Evolutionary conservation across 2,113 vertebrate species (phyloP).

Genomic region (Pluvianellus socialis): DNA sequence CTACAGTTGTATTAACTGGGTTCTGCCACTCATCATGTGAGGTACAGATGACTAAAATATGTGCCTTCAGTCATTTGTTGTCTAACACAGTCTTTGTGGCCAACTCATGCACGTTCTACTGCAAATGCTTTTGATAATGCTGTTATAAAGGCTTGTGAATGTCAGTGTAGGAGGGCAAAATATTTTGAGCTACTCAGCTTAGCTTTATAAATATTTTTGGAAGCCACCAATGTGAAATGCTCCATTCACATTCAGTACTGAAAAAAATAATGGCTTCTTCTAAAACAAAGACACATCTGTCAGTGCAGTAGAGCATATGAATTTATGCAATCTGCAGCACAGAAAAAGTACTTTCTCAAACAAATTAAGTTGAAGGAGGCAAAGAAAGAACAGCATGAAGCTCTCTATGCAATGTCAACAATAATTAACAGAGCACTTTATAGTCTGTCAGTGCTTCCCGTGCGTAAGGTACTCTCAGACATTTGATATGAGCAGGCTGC

Average conservation of each 20-base stretch:
- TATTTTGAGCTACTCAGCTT: conserved; percentile 48
- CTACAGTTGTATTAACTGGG: background rate
- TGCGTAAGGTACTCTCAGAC: conserved; percentile 38
- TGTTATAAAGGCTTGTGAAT: conserved; percentile 34
- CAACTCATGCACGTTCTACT: background rate
- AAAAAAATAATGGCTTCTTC: conserved; percentile 38
- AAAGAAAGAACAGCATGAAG: conserved; percentile 55
- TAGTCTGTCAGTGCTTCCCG: conserved; percentile 5
- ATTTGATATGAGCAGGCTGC: conserved; percentile 5
- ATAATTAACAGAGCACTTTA: conserved; percentile 58
- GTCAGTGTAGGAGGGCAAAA: conserved; percentile 57
- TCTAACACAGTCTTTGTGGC: background rate
- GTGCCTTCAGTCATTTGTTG: background rate
- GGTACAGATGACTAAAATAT: background rate
- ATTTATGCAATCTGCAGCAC: conserved; percentile 51
- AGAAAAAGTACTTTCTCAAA: conserved; percentile 61
- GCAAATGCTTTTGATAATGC: conserved; percentile 15
- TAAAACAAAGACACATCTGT: conserved; percentile 69
- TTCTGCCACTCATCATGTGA: background rate
- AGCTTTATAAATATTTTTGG: conserved; percentile 60
- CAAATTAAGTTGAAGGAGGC: conserved; percentile 54
- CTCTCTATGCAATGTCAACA: conserved; percentile 65
- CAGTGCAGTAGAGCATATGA: conserved; percentile 39
- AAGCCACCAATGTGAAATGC: conserved; percentile 49
- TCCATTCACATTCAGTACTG: conserved; percentile 22